Conservation (phyloP, 2,797 vertebrate genomes). For the Myotis pilosus region DNA sequence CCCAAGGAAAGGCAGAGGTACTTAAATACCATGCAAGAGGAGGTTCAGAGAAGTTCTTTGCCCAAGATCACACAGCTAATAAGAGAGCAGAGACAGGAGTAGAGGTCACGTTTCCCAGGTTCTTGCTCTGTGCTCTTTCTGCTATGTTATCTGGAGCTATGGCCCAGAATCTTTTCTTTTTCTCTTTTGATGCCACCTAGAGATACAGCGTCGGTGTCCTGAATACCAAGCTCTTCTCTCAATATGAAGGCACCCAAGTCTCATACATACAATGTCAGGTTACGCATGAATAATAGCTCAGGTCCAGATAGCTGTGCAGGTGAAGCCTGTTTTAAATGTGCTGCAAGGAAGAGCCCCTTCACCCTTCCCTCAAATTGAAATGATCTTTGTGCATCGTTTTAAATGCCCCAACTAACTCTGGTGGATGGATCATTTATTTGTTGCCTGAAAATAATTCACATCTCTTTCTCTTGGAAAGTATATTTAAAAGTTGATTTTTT, state of each 20-base stretch:
- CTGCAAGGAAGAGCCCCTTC: background rate
- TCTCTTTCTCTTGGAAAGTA: conserved; percentile 21
- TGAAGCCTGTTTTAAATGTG: background rate
- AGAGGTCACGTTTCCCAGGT: background rate
- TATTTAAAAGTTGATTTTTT: background rate
- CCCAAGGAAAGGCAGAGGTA: background rate
- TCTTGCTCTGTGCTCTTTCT: background rate
- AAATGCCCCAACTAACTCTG: background rate
- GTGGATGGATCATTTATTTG: background rate
- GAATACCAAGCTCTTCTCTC: background rate
- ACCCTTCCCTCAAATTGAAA: background rate
- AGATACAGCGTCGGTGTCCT: background rate
- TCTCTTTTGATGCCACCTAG: background rate
- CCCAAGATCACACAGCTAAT: background rate
- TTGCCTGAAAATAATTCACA: background rate
- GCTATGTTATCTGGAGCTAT: background rate
- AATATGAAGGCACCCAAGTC: background rate
- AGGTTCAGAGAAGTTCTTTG: conserved; percentile 10
- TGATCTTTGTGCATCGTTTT: background rate
- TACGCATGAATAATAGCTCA: background rate
- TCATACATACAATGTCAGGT: background rate
- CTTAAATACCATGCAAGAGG: background rate
- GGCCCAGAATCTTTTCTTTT: background rate
- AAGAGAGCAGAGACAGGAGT: background rate
- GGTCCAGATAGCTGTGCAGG: background rate